Evolutionary conservation across 2,888 invertebrate species (phyloP).

Genomic region (Oeneis ivallda): DNA sequence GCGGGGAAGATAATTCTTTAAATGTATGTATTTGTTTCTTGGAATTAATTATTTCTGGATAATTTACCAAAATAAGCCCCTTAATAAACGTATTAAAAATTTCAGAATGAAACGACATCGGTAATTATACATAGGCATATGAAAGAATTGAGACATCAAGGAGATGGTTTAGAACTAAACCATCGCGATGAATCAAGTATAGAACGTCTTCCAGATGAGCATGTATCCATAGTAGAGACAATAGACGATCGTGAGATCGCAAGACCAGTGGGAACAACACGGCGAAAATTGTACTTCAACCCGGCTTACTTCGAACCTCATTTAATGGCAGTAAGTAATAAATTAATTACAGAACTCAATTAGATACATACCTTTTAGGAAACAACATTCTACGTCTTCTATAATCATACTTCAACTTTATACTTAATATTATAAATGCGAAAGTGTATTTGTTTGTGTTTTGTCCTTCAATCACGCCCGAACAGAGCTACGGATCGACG

Average conservation of each 20-base stretch:
- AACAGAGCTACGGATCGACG: too few species aligned
- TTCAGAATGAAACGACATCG: slow-evolving; percentile 82
- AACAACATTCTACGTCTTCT: neutral
- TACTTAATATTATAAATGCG: too few species aligned
- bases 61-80: neutral
- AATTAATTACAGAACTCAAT: neutral
- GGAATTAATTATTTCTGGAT: neutral
- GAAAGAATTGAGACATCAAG: slow-evolving; percentile 61
- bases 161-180: slow-evolving; percentile 57
- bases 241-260: slow-evolving; percentile 87
- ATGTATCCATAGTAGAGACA: slow-evolving; percentile 92
- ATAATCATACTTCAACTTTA: neutral
- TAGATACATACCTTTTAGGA: neutral
- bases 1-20: slow-evolving; percentile 61
- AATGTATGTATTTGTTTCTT: slow-evolving; percentile 53
- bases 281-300: slow-evolving; percentile 92
- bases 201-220: slow-evolving; percentile 90
- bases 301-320: slow-evolving; percentile 96
- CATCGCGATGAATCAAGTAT: slow-evolving; percentile 82
- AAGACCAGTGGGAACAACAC: slow-evolving; percentile 85
- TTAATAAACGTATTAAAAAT: slow-evolving; percentile 28
- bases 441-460: too few species aligned
- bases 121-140: slow-evolving; percentile 86
- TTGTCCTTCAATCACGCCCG: too few species aligned
- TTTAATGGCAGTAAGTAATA: slow-evolving; percentile 85